Evolutionary conservation across 2,113 vertebrate genomes (phyloP).

Genomic region (Lasiurus cinereus): DNA sequence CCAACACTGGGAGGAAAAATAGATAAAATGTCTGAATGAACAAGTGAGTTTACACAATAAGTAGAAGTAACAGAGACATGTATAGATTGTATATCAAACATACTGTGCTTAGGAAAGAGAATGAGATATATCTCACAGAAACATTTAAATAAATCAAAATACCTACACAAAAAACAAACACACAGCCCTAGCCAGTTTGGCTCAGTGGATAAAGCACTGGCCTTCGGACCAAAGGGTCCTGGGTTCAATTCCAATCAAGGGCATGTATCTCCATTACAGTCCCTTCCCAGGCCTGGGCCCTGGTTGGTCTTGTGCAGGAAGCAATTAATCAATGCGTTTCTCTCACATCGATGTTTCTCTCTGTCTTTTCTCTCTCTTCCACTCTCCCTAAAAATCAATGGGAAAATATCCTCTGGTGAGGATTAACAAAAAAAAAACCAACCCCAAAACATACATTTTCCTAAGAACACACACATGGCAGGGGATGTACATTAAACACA

Average conservation of each 20-base stretch:
- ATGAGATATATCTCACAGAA: neutral
- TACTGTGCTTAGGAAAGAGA: slow-evolving; percentile 4
- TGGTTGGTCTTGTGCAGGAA: no score
- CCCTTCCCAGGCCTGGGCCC: no score
- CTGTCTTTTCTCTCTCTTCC: no score
- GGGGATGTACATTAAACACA: neutral
- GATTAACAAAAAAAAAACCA: no score
- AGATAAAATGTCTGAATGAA: neutral
- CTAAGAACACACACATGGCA: neutral
- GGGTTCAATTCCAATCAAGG: no score
- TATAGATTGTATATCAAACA: neutral
- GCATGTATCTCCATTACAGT: no score
- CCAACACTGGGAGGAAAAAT: neutral
- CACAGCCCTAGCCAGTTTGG: neutral
- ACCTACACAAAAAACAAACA: neutral
- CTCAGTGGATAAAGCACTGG: no score
- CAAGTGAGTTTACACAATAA: neutral
- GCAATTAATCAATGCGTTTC: no score
- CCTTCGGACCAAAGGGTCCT: no score
- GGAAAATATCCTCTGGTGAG: no score
- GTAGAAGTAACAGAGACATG: neutral
- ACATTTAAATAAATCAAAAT: slow-evolving; percentile 10
- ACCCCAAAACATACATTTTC: neutral
- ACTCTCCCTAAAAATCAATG: no score
- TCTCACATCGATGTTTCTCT: no score